Conservation (phyloP, 2,113 vertebrate genomes). For the Dendrocopos noguchii region DNA sequence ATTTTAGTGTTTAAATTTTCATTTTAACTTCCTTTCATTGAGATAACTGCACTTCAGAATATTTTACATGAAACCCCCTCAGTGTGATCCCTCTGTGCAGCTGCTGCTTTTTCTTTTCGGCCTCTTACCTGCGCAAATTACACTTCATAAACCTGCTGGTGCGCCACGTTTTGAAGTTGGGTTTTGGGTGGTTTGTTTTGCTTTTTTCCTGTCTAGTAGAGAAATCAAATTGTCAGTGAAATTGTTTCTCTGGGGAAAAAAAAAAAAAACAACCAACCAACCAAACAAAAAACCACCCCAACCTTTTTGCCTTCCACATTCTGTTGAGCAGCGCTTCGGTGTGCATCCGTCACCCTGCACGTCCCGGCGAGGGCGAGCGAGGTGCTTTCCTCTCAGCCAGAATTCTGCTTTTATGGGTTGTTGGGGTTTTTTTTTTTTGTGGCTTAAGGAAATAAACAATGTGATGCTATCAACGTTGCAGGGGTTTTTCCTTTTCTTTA, state of each 20-base stretch:
- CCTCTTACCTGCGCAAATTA: conserved; percentile 39
- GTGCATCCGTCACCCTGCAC: conserved; percentile 68
- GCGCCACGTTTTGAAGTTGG: not conserved
- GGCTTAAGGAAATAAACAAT: conserved; percentile 74
- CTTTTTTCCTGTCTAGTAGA: conserved; percentile 49
- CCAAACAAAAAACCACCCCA: too few relatives aligned
- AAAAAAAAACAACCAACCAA: too few relatives aligned
- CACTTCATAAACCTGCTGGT: conserved; percentile 23
- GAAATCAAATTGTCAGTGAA: conserved; percentile 51
- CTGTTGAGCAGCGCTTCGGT: conserved; percentile 75
- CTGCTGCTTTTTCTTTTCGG: not conserved
- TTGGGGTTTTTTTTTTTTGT: conserved; percentile 34
- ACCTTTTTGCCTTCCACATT: conserved; percentile 34
- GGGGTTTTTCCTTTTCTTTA: not conserved
- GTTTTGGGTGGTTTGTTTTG: too few relatives aligned
- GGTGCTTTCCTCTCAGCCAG: conserved; percentile 41
- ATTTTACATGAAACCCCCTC: not conserved
- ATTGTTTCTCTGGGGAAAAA: conserved; percentile 31
- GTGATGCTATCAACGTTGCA: conserved; percentile 75
- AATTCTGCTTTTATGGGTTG: conserved; percentile 71
- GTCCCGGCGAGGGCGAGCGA: conserved; percentile 54
- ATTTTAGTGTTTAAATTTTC: too few relatives aligned
- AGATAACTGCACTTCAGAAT: conserved; percentile 8
- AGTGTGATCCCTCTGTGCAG: conserved; percentile 9
- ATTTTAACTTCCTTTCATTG: not conserved